phyloP scores from a whole-genome alignment of 2,797 vertebrate species.

The Heliangelus exortis region DNA sequence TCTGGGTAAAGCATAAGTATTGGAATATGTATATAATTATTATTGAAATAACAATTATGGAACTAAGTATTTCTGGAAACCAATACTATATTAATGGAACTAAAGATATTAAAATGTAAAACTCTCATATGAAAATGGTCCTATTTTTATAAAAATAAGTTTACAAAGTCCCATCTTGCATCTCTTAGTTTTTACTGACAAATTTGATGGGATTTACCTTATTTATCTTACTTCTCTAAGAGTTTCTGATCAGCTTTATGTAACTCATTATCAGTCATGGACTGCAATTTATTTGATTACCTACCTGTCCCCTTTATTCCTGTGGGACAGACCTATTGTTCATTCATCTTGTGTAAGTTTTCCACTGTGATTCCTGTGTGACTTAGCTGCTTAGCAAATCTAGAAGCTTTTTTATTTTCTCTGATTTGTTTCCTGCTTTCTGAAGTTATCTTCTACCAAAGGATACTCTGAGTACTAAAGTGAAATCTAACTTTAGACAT shows the following conservation, averaged over 20 bases:
- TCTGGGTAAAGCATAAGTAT: slow-evolving; percentile 31
- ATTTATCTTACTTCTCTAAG: not conserved
- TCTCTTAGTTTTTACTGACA: not conserved
- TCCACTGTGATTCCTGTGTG: not conserved
- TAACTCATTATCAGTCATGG: not conserved
- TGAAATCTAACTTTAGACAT: not conserved
- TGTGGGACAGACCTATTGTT: not conserved
- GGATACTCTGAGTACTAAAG: not conserved
- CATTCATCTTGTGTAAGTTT: not conserved
- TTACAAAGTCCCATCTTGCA: not conserved
- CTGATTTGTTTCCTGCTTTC: not conserved
- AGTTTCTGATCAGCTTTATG: not conserved
- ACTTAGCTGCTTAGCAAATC: not conserved
- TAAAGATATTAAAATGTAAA: not conserved
- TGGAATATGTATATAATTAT: not conserved
- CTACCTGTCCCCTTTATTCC: not conserved
- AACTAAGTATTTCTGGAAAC: slow-evolving; percentile 4
- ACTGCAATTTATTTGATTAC: not conserved
- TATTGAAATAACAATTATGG: not conserved
- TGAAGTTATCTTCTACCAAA: not conserved
- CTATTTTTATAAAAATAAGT: not conserved
- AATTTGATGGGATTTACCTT: not conserved
- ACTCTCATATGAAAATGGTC: not conserved
- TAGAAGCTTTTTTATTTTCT: not conserved
- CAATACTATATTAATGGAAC: not conserved